Evolutionary conservation across 1,140 invertebrate genomes (phyloP), one percentile per base, ranked within the genome.

Genomic region (Papilio machaon): DNA sequence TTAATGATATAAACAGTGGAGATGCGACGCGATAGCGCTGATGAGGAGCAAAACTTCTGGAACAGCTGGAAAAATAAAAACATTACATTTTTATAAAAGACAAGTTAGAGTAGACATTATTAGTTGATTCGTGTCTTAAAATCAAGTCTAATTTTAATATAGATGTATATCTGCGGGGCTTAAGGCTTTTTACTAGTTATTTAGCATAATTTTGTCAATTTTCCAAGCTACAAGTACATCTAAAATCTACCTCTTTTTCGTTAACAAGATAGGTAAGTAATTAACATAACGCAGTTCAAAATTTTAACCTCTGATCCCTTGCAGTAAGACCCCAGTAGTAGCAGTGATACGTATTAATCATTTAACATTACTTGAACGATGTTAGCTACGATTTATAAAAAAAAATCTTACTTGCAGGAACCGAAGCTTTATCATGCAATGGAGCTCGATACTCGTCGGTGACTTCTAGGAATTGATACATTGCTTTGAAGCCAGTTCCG

Each of bases 401-500:
- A 43, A 35, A 80, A 30, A 30, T 30, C 67, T 73, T 80, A 91
- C 92, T 91, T 87, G 94, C 91, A 82, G 86, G 85, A 84, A 85
- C 83, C 43, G 89, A 90, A 87, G 91, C 90, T 77, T 86, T 87
- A 87, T 94, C 91, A 75, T 87, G 87, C 67, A 92, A 88, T 23
- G 92, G 89, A 52, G 91, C 87, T 84, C 87, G 88, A 84, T 95
- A 95, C 83, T 94, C 92, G 84, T 95, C 95, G 64, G 92, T 90
- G 52, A 90, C 89, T 87, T 95, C 95, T 85, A 95, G 85, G 86
- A 99, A 99, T 84, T 97, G 96, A 94, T 98, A 99, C 81, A 96
- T 97, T 0, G 98, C 98, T 89, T 98, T 97, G 92, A 99, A 99
- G 73, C 99, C 99, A 52, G 97, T 98, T 7, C 97, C 98, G 90